These are phyloP conservation scores for Oncopodura yosiiana DNA, from an alignment of 1,140 invertebrate species.

Conservation along the genomic window DNA sequence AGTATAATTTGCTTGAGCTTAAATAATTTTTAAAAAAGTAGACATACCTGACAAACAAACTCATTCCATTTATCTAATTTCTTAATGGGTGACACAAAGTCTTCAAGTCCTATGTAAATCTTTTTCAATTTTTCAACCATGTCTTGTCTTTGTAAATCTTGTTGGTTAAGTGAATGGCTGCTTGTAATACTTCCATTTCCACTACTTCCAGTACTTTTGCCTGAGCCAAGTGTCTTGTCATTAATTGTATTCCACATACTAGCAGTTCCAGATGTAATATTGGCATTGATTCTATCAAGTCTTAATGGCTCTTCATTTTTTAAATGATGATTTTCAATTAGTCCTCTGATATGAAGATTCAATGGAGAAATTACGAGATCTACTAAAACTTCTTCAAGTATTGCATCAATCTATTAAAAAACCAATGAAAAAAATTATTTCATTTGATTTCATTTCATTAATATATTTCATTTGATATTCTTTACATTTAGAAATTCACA, in stretches of 20 bases:
- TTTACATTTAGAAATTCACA: constrained; percentile 31
- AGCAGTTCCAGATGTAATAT: too few relatives aligned
- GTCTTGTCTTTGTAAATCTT: constrained; percentile 11
- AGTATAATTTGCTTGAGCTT: neutral
- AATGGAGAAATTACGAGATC: constrained; percentile 32
- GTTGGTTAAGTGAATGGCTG: constrained; percentile 1
- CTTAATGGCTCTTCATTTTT: constrained; percentile 20
- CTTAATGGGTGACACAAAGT: constrained; percentile 26
- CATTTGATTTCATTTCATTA: neutral
- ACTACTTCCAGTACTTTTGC: neutral
- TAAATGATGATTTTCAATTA: constrained; percentile 19
- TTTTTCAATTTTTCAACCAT: constrained; percentile 21
- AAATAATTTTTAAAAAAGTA: neutral
- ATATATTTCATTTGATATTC: neutral
- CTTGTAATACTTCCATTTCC: too few relatives aligned
- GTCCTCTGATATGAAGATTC: constrained; percentile 25
- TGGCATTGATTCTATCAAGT: too few relatives aligned
- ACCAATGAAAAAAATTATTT: neutral
- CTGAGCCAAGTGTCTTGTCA: neutral
- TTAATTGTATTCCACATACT: neutral
- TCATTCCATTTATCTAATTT: constrained; percentile 35
- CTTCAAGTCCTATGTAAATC: constrained; percentile 27
- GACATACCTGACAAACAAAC: constrained; percentile 33
- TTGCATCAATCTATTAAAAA: constrained; percentile 24
- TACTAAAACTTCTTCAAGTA: constrained; percentile 28